phyloP scores from a whole-genome alignment of 2,888 invertebrate species.

The Trypoxylon attenuatum region DNA sequence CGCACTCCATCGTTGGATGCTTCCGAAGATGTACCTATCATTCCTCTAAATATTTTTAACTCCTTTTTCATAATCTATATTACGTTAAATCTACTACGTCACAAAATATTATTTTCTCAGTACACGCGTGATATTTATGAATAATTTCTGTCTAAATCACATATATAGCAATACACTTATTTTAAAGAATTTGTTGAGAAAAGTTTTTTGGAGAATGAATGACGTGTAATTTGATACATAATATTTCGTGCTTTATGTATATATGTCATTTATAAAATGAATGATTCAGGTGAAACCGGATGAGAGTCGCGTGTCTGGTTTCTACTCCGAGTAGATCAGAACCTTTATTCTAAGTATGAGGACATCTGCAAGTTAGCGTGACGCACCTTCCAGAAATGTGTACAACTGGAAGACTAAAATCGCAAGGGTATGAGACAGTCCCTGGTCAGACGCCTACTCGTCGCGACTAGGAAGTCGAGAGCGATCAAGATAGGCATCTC shows the following conservation, averaged over 20 bases:
- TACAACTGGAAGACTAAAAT: constrained; percentile 41
- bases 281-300: constrained; percentile 29
- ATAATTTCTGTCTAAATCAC: too few species aligned
- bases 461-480: constrained; percentile 18
- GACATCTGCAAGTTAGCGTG: constrained; percentile 33
- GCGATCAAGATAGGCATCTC: too few species aligned
- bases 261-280: constrained; percentile 4
- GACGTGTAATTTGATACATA: neutral
- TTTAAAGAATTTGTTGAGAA: too few species aligned
- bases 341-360: constrained; percentile 42
- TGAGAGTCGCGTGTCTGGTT: neutral
- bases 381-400: constrained; percentile 42
- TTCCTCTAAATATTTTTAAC: too few species aligned
- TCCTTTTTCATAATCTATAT: too few species aligned
- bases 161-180: too few species aligned
- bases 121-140: too few species aligned
- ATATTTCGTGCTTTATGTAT: neutral
- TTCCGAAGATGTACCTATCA: too few species aligned
- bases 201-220: neutral
- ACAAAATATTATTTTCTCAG: too few species aligned
- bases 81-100: too few species aligned
- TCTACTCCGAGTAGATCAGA: constrained; percentile 3
- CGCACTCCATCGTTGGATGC: too few species aligned
- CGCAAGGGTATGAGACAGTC: constrained; percentile 22
- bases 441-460: constrained; percentile 26